A percentile compares a stretch with the other conserved stretches of the same genome.
These are phyloP conservation scores for Drosophila nr. fundita DNA, from an alignment of 2,888 invertebrate species.

Conservation along the genomic window DNA sequence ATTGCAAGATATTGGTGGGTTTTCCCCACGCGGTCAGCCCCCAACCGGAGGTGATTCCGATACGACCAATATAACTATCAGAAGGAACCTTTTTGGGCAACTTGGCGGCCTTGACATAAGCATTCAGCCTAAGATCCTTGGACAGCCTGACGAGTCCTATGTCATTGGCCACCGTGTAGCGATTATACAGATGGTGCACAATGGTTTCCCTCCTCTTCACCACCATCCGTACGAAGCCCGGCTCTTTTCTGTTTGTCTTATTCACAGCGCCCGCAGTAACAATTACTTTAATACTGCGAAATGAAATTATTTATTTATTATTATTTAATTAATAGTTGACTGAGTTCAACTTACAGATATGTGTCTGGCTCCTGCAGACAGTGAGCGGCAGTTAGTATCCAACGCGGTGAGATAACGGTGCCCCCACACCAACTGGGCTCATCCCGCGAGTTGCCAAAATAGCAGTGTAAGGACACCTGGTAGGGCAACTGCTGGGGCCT, in stretches of 20 bases:
- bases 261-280: constrained; percentile 43
- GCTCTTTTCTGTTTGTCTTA: neutral
- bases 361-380: constrained; percentile 37
- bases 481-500: constrained; percentile 44
- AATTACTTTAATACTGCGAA: constrained; percentile 28
- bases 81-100: constrained; percentile 28
- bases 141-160: constrained; percentile 50
- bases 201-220: constrained; percentile 20
- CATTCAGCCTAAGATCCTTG: constrained; percentile 18
- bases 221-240: constrained; percentile 10
- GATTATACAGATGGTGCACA: constrained; percentile 40
- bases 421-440: constrained; percentile 50
- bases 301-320: neutral
- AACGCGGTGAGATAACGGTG: constrained; percentile 47
- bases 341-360: constrained; percentile 24
- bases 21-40: constrained; percentile 33
- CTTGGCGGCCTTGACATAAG: constrained; percentile 27
- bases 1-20: constrained; percentile 38
- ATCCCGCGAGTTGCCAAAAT: constrained; percentile 20
- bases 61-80: constrained; percentile 1
- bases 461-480: constrained; percentile 45
- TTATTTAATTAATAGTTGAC: neutral
- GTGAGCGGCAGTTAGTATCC: constrained; percentile 68
- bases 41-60: constrained; percentile 58
- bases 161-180: constrained; percentile 36